Percentiles rank a stretch among this genome's conserved stretches.
phyloP scores from a whole-genome alignment of 2,113 vertebrate species.

The Laterallus jamaicensis region DNA sequence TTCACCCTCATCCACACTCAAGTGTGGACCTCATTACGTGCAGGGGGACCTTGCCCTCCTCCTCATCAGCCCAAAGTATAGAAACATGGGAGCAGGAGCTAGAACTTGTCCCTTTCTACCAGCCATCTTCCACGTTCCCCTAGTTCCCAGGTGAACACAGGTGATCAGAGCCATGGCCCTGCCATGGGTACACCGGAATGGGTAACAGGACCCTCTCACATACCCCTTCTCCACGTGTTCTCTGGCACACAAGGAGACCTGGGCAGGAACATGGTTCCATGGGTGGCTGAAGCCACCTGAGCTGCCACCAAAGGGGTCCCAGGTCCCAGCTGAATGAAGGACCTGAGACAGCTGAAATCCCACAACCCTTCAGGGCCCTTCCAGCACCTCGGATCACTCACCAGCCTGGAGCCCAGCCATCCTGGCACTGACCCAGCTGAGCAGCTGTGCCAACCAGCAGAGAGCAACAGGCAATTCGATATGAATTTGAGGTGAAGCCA shows the following conservation, averaged over 20 bases:
- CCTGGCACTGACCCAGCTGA: rapidly evolving
- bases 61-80: neutral
- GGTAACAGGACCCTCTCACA: neutral
- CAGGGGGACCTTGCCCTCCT: neutral
- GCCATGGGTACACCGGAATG: rapidly evolving
- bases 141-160: neutral
- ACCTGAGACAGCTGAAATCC: neutral
- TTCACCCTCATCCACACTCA: neutral
- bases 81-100: neutral
- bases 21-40: rapidly evolving
- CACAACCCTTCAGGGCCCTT: neutral
- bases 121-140: neutral
- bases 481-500: too few relatives aligned
- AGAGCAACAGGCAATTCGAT: too few relatives aligned
- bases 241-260: neutral
- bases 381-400: rapidly evolving
- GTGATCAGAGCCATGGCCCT: neutral
- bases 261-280: neutral
- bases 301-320: neutral
- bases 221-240: neutral
- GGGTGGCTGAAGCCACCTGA: neutral
- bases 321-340: neutral
- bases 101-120: neutral
- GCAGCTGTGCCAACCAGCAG: neutral
- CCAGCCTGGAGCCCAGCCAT: neutral